Percentiles rank a stretch among this genome's conserved stretches.
Conservation (phyloP, 2,797 vertebrate species). For the Oreonectes daqikongensis region DNA sequence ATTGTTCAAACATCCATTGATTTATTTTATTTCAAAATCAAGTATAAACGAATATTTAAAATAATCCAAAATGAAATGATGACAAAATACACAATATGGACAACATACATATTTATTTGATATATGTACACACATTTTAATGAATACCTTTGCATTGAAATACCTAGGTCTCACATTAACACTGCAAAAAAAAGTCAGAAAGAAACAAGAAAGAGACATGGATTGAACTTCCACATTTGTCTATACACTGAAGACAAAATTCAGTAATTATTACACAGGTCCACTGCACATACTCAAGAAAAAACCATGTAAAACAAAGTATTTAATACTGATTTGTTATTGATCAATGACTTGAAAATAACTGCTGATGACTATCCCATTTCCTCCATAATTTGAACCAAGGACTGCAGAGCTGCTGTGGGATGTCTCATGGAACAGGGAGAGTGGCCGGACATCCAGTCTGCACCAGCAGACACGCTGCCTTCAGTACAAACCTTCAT, state of each 20-base stretch:
- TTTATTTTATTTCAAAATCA: constrained; percentile 12
- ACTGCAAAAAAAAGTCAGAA: neutral
- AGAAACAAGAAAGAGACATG: too few species aligned
- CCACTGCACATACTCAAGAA: too few species aligned
- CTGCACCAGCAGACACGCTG: constrained; percentile 88
- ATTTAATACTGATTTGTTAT: neutral
- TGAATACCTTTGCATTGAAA: neutral
- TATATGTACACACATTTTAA: neutral
- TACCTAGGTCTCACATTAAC: neutral
- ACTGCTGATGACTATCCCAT: neutral
- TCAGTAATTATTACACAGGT: too few species aligned
- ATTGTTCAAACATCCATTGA: neutral
- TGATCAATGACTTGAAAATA: neutral
- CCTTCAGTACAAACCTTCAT: constrained; percentile 98
- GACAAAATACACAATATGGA: neutral
- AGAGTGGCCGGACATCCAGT: constrained; percentile 77
- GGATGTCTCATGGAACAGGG: constrained; percentile 13
- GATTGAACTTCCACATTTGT: too few species aligned
- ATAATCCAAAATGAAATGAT: neutral
- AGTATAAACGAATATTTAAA: constrained; percentile 16
- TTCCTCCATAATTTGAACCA: neutral
- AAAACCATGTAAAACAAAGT: constrained; percentile 1
- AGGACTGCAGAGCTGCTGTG: neutral
- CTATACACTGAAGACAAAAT: too few species aligned
- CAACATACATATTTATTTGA: constrained; percentile 1